Conservation (phyloP, 2,113 vertebrate species). For the Epinephelus fuscoguttatus region DNA sequence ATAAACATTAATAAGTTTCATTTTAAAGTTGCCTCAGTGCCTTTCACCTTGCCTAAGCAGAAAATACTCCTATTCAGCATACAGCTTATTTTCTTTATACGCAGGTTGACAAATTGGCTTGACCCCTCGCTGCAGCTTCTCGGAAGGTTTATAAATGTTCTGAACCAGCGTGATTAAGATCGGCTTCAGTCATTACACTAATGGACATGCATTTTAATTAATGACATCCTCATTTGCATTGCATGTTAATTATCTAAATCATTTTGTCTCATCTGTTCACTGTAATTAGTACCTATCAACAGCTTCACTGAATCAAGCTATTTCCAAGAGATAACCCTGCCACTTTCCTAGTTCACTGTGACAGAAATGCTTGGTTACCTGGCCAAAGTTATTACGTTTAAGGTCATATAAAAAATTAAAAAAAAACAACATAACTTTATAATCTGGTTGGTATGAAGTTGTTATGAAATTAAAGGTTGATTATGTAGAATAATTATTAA, state of each 20-base stretch:
- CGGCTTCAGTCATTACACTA: slow-evolving; percentile 82
- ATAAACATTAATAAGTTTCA: neutral
- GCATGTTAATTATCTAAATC: slow-evolving; percentile 83
- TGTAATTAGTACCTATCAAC: slow-evolving; percentile 76
- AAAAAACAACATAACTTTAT: neutral
- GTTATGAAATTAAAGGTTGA: neutral
- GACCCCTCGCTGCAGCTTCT: slow-evolving; percentile 68
- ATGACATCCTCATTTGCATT: slow-evolving; percentile 83
- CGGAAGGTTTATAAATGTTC: slow-evolving; percentile 75
- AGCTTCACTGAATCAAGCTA: slow-evolving; percentile 61
- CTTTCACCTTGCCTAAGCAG: slow-evolving; percentile 30
- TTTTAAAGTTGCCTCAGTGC: neutral
- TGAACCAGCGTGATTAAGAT: slow-evolving; percentile 75
- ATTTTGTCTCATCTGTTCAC: slow-evolving; percentile 75
- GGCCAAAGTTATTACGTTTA: slow-evolving; percentile 27
- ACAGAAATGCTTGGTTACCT: slow-evolving; percentile 26
- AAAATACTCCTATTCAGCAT: slow-evolving; percentile 38
- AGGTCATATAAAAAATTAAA: no score
- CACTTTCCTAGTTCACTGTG: slow-evolving; percentile 13
- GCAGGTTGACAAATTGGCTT: slow-evolving; percentile 67
- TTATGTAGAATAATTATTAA: no score
- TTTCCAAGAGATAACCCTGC: slow-evolving; percentile 58
- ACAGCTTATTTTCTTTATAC: slow-evolving; percentile 40
- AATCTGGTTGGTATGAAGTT: neutral
- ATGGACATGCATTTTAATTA: slow-evolving; percentile 85